Percentiles rank a stretch among this genome's conserved stretches.
These are phyloP conservation scores for Octopus sinensis DNA, from an alignment of 1,140 invertebrate species.

Conservation along the genomic window DNA sequence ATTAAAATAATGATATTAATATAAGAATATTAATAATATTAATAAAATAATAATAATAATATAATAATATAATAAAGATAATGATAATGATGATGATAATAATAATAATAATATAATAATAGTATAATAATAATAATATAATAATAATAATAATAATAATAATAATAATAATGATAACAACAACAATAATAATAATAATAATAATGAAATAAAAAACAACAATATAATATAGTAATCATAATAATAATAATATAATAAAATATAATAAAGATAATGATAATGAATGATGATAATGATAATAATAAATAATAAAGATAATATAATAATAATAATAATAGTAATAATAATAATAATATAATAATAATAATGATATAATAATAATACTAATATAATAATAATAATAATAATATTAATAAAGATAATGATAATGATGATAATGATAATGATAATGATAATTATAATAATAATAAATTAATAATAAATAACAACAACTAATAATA, in stretches of 20 bases:
- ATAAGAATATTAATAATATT: not conserved
- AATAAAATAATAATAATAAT: not conserved
- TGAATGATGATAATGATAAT: not conserved
- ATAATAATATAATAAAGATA: not conserved
- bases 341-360: conserved; percentile 5
- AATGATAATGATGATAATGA: too few species aligned
- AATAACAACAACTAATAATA: too few species aligned
- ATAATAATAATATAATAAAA: not conserved
- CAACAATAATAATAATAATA: not conserved
- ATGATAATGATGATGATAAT: not conserved
- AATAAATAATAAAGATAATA: not conserved
- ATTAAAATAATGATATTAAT: not conserved
- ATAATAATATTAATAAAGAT: too few species aligned
- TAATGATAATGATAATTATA: too few species aligned
- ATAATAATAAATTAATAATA: too few species aligned
- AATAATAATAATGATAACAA: not conserved
- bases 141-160: conserved; percentile 5
- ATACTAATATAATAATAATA: not conserved
- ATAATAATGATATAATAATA: not conserved
- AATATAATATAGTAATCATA: not conserved
- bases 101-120: not conserved
- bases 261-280: not conserved
- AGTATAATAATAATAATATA: not conserved
- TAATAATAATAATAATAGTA: not conserved
- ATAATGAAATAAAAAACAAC: not conserved